A percentile compares a stretch with the other conserved stretches of the same genome.
Evolutionary conservation across 2,797 vertebrate genomes (phyloP).

Genomic region (Mionectes olivaceus): DNA sequence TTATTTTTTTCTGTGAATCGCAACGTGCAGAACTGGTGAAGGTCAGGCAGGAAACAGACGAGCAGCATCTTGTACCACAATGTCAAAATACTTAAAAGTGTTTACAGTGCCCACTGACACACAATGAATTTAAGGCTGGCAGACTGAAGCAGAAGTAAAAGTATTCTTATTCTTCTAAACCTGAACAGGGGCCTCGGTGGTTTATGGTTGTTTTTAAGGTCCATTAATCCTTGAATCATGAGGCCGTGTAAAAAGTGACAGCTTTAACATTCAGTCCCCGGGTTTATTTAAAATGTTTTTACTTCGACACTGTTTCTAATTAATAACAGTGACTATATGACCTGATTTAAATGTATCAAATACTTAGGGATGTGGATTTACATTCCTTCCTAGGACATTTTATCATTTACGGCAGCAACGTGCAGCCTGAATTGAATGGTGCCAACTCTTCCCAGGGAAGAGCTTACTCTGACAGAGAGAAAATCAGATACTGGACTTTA

Average conservation of each 20-base stretch:
- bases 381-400: not conserved
- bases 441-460: not conserved
- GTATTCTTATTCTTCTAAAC: slow-evolving; percentile 73
- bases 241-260: slow-evolving; percentile 81
- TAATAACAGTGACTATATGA: slow-evolving; percentile 69
- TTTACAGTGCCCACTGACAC: slow-evolving; percentile 80
- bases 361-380: slow-evolving; percentile 3
- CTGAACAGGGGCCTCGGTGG: slow-evolving; percentile 72
- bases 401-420: not conserved
- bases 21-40: slow-evolving; percentile 54
- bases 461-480: not conserved
- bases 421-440: not conserved
- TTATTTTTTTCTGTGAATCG: not conserved
- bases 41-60: slow-evolving; percentile 75
- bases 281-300: slow-evolving; percentile 81
- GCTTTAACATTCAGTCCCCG: slow-evolving; percentile 75
- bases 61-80: slow-evolving; percentile 71
- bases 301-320: slow-evolving; percentile 77
- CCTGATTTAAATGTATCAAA: slow-evolving; percentile 67
- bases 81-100: slow-evolving; percentile 82
- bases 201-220: slow-evolving; percentile 83
- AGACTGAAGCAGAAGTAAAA: slow-evolving; percentile 70
- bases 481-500: slow-evolving; percentile 10
- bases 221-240: slow-evolving; percentile 85
- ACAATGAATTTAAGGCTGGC: slow-evolving; percentile 75